These are phyloP conservation scores for Bombus difficillimus DNA, from an alignment of 1,140 invertebrate genomes.

Conservation along the genomic window DNA sequence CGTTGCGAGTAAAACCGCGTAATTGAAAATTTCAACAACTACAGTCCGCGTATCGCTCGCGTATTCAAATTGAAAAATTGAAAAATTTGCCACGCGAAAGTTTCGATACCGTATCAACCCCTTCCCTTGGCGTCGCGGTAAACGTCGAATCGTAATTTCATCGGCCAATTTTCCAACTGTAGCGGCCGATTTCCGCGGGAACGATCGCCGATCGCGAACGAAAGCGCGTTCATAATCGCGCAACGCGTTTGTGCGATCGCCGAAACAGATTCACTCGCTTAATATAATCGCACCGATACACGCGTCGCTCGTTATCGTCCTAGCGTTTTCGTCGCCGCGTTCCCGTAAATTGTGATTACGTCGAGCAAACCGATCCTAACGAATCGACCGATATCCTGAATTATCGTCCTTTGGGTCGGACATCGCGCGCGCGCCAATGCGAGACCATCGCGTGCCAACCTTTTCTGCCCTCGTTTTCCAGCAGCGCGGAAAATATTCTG, in stretches of 20 bases:
- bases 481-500: conserved; percentile 9
- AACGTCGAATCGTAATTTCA: background rate
- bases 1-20: background rate
- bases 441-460: background rate
- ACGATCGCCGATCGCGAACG: background rate
- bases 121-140: too few relatives aligned
- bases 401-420: background rate
- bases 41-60: background rate
- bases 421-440: background rate
- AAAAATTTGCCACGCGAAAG: background rate
- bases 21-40: conserved; percentile 3
- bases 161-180: background rate
- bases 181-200: background rate
- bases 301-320: background rate
- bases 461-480: conserved; percentile 11
- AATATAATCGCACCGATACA: background rate
- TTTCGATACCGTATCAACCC: background rate
- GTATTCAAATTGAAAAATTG: background rate
- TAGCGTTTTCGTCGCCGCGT: background rate
- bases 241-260: background rate
- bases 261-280: background rate
- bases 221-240: background rate
- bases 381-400: conserved; percentile 12
- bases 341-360: conserved; percentile 19
- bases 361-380: background rate